A percentile compares a stretch with the other conserved stretches of the same genome.
These are phyloP conservation scores for Cephalotes varians DNA, from an alignment of 2,888 invertebrate species.

Conservation along the genomic window DNA sequence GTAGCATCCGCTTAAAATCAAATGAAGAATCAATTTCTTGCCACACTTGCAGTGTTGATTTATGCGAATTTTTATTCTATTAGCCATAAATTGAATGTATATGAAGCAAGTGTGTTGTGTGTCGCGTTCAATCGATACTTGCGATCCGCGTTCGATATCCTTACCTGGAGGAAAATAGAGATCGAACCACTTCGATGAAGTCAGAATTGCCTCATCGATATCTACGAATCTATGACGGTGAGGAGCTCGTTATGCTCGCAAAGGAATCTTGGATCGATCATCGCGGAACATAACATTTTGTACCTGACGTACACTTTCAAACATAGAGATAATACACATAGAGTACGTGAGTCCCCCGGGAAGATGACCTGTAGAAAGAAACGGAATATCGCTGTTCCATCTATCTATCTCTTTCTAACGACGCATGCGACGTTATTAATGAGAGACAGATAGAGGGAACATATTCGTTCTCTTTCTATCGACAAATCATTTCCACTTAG, in stretches of 20 bases:
- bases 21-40: not conserved
- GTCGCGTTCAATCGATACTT: not conserved
- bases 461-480: no score
- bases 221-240: no score
- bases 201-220: constrained; percentile 54
- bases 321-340: no score
- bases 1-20: not conserved
- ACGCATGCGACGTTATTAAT: no score
- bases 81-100: not conserved
- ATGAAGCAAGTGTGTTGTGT: not conserved
- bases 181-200: constrained; percentile 34
- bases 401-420: no score
- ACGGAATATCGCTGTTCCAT: no score
- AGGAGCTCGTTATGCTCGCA: constrained; percentile 15
- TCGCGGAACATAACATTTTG: constrained; percentile 9
- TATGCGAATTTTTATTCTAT: not conserved
- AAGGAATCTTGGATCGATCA: constrained; percentile 23
- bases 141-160: not conserved
- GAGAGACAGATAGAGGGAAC: no score
- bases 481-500: no score
- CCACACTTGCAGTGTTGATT: not conserved
- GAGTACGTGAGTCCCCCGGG: no score
- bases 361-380: no score
- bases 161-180: constrained; percentile 42
- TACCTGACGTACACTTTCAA: not conserved